Evolutionary conservation across 2,113 vertebrate species (phyloP), one percentile per base, ranked within the genome.

Genomic region (Drymodes brunneopygia): DNA sequence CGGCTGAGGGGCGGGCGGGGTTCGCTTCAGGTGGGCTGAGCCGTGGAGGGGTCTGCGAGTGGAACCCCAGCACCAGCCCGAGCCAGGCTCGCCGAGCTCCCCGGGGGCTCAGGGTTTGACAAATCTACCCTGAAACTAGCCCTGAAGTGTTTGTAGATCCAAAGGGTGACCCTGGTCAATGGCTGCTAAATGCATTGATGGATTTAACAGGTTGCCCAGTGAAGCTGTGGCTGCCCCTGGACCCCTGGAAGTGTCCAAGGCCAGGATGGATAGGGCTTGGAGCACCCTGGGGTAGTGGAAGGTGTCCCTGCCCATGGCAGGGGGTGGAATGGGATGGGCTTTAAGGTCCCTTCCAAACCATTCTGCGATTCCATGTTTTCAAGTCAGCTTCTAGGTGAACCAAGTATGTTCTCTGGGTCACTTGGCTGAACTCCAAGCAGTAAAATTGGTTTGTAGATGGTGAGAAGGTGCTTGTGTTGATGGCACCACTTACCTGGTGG

Each of bases 231-330:
- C 62, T 82, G 40, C 11, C 11, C 45, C 29, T 61, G 58, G 36
- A 15, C 40, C 40, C 54, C 47, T 47, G n/a, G 17, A 4, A 67
- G 7, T 35, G 18, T 31, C n/a, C 62, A 9, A 27, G 45, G n/a
- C 45, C 45, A 12, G 45, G 38, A 4, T 40, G 69, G 29, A 67
- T 0, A 0, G 11, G 29, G n/a, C 6, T 75, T 35, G 54, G 25
- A 75, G 24, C 29, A 35, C 0, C 8, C 21, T 31, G 29, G 40
- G 35, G 1, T 2, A 2, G 17, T 54, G 40, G 17, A 19, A 65
- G 20, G 38, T 65, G 60, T 65, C 38, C 24, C 31, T 64, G 36
- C 31, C 58, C 42, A 2, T 11, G 35, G 29, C 42, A 80, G 14
- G 10, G 40, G 3, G 6, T 73, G 47, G 14, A 15, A 24, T 1